Evolutionary conservation across 2,113 vertebrate species (phyloP).

Genomic region (Zapus hudsonius): DNA sequence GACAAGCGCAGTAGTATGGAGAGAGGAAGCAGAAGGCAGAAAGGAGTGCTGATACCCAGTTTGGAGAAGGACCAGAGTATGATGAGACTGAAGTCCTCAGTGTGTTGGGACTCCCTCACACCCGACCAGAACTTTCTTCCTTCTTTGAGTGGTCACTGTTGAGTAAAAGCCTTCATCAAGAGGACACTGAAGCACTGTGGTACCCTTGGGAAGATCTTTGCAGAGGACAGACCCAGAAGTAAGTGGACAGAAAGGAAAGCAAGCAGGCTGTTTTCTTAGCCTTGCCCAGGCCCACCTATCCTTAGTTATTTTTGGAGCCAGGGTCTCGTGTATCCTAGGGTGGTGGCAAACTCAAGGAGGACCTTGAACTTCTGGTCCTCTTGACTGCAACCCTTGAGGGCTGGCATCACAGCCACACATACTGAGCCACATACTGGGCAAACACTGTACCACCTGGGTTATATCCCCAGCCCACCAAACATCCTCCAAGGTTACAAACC

Average conservation of each 20-base stretch:
- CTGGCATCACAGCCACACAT: too few relatives aligned
- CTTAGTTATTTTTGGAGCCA: too few relatives aligned
- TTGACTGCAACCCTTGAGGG: too few relatives aligned
- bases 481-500: constrained; percentile 3
- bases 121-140: background rate
- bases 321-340: too few relatives aligned
- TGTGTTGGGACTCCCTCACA: rapidly evolving
- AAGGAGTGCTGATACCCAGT: background rate
- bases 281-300: background rate
- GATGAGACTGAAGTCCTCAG: rapidly evolving
- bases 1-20: rapidly evolving
- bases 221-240: background rate
- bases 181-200: background rate
- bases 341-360: too few relatives aligned
- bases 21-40: background rate
- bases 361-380: too few relatives aligned
- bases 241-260: background rate
- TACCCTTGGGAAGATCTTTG: background rate
- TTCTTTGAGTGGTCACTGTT: background rate
- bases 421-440: too few relatives aligned
- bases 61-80: too few relatives aligned
- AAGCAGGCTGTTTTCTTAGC: background rate
- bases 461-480: background rate
- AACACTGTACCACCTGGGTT: too few relatives aligned
- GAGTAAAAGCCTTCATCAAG: background rate